phyloP scores from a whole-genome alignment of 2,113 vertebrate genomes.

The Mirza zaza region DNA sequence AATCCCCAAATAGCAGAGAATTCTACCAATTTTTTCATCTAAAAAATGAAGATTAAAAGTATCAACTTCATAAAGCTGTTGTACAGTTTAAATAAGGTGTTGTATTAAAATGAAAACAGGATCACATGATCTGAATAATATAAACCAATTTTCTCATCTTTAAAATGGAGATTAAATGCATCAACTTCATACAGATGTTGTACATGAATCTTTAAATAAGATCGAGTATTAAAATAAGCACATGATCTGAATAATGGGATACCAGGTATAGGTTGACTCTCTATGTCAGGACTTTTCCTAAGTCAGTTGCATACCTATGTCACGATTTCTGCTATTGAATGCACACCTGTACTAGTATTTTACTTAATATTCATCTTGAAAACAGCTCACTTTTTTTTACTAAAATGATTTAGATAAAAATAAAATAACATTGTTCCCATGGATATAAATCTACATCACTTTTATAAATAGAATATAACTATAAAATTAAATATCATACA shows the following conservation, averaged over 20 bases:
- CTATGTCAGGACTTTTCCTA: neutral
- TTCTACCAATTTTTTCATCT: neutral
- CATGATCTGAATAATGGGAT: neutral
- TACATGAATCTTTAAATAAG: neutral
- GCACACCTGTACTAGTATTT: neutral
- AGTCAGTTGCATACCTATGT: neutral
- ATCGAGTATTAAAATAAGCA: neutral
- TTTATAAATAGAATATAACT: conserved; percentile 13
- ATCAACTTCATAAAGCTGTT: neutral
- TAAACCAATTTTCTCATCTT: neutral
- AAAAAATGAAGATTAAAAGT: neutral
- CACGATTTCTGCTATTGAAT: neutral
- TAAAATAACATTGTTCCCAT: neutral
- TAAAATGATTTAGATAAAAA: conserved; percentile 14
- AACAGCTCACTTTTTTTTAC: neutral
- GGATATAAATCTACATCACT: neutral
- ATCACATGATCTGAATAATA: neutral
- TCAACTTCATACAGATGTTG: neutral
- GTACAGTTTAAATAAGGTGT: neutral
- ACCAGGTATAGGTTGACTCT: neutral
- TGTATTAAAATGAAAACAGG: neutral
- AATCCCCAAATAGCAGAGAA: neutral
- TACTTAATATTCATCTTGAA: neutral
- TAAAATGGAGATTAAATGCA: neutral
- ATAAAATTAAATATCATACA: neutral